Conservation (phyloP, 2,888 invertebrate genomes). For the Lithosia quadra region DNA sequence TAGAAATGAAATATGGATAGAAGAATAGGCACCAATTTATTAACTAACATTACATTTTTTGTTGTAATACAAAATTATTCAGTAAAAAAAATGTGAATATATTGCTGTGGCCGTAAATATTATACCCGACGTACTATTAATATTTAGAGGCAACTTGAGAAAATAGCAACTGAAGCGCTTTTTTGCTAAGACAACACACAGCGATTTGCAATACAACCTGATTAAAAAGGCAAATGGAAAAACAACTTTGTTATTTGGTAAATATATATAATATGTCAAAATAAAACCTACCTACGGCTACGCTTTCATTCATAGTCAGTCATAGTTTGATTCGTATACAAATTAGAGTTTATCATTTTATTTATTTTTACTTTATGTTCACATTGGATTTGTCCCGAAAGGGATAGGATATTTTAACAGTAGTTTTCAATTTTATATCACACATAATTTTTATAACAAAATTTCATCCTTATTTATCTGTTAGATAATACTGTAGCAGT, state of each 20-base stretch:
- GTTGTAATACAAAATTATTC: neutral
- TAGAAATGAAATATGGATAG: neutral
- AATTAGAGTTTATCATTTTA: too few species aligned
- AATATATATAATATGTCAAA: too few species aligned
- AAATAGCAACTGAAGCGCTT: neutral
- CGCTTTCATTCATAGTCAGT: too few species aligned
- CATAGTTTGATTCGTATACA: too few species aligned
- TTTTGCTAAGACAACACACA: neutral
- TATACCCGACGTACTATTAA: neutral
- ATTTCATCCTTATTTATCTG: neutral
- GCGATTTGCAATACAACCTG: too few species aligned
- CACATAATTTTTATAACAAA: neutral
- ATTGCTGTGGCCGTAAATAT: neutral
- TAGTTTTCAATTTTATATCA: too few species aligned
- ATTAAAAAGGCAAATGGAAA: too few species aligned
- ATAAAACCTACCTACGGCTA: too few species aligned
- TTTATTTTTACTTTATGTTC: too few species aligned
- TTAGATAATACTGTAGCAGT: neutral
- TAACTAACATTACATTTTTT: neutral
- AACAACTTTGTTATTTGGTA: too few species aligned
- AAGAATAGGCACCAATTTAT: neutral
- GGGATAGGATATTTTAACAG: too few species aligned
- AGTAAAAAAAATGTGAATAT: neutral
- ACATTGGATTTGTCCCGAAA: too few species aligned
- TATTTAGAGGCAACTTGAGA: slow-evolving; percentile 4